Evolutionary conservation across 1,140 invertebrate genomes (phyloP), one percentile per base, ranked within the genome.

Genomic region (Conus ventricosus): DNA sequence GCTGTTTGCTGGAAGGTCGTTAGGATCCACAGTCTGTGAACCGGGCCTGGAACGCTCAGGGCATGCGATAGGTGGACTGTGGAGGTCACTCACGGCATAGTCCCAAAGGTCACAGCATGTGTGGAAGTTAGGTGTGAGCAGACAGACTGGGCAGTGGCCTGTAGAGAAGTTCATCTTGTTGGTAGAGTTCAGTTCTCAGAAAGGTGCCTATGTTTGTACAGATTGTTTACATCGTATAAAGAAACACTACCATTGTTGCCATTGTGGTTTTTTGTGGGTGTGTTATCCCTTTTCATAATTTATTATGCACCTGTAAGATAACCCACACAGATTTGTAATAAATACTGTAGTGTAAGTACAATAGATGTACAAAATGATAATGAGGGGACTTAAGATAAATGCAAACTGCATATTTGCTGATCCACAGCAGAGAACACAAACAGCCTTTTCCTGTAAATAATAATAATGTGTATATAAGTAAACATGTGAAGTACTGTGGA

Each of bases 181-280:
- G 6, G 15, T 71, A 60, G 8, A 60, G 11, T 71, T 71, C 23
- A 71, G 67, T 71, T 71, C 20, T 71, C 13, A 71, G 67, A 71
- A 71, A 71, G 67, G 67, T 71, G 67, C 17, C 57, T 60, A 71
- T 71, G 67, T 71, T 71, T 71, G 67, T 71, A 71, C 67, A 71
- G 23, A 23, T 20, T 71, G 67, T 71, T 71, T 20, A n/a, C 67
- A 20, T 71, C 20, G 7, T 71, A 23, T 39, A 39, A 39, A 71
- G 20, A 71, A 71, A n/a, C 0, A n/a, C 20, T 60, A 60, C 57
- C 57, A 71, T 71, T 71, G 67, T 71, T 71, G 67, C 11, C 67
- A 71, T 71, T 71, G 67, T 60, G 57, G 8, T 1, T 15, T 15
- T 60, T 60, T 60, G 57, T 60, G 57, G 15, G 67, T 71, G 67